phyloP scores from a whole-genome alignment of 2,113 vertebrate species.

The Halichoeres trimaculatus region DNA sequence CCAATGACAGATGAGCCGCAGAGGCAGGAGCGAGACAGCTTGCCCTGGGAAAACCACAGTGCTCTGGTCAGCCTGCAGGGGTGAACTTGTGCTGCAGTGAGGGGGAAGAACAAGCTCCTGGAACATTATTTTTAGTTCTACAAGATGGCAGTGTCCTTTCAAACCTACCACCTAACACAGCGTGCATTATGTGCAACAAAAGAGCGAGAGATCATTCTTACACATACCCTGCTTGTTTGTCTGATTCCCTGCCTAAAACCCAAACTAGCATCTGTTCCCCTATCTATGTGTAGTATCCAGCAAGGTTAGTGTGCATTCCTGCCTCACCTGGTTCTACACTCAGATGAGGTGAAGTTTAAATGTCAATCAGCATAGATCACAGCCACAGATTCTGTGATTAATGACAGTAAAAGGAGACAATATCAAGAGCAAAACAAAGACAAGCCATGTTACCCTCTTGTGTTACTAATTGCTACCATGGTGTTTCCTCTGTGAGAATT shows the following conservation, averaged over 20 bases:
- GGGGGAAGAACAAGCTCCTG: slow-evolving; percentile 42
- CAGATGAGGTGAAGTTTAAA: slow-evolving; percentile 27
- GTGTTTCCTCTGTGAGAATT: slow-evolving; percentile 49
- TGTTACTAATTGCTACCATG: slow-evolving; percentile 77
- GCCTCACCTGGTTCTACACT: slow-evolving; percentile 1
- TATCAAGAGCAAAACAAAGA: slow-evolving; percentile 61
- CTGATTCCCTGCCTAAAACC: slow-evolving; percentile 30
- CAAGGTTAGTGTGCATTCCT: neutral
- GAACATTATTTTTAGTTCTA: slow-evolving; percentile 57
- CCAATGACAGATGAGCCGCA: slow-evolving; percentile 80
- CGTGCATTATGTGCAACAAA: slow-evolving; percentile 35
- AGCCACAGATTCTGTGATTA: slow-evolving; percentile 54
- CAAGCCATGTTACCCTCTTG: slow-evolving; percentile 68
- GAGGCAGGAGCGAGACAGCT: slow-evolving; percentile 77
- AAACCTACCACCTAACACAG: slow-evolving; percentile 49
- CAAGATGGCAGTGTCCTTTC: slow-evolving; percentile 52
- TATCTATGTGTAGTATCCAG: neutral
- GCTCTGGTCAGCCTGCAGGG: slow-evolving; percentile 79
- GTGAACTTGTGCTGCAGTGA: slow-evolving; percentile 66
- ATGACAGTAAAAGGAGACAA: slow-evolving; percentile 67
- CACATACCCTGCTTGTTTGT: slow-evolving; percentile 34
- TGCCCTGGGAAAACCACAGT: slow-evolving; percentile 78
- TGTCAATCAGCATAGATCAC: slow-evolving; percentile 44
- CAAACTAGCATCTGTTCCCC: neutral
- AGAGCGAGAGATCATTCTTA: slow-evolving; percentile 51